Evolutionary conservation across 2,888 invertebrate genomes (phyloP).

Genomic region (Polylopha cassiicola): DNA sequence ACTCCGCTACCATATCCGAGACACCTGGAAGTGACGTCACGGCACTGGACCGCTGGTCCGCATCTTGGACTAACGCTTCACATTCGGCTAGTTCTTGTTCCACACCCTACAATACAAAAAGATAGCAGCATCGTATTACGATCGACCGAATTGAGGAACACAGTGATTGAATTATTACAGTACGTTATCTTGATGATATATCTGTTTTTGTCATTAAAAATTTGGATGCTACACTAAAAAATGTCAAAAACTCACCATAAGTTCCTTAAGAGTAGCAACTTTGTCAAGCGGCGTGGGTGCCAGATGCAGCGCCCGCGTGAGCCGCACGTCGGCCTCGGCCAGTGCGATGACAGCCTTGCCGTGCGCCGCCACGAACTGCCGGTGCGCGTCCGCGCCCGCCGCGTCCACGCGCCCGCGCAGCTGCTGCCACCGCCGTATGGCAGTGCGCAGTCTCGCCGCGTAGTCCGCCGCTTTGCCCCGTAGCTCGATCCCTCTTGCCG

Average conservation of each 20-base stretch:
- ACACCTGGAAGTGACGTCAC: conserved; percentile 45
- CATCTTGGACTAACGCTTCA: conserved; percentile 51
- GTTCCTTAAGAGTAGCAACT: conserved; percentile 56
- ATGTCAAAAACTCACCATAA: conserved; percentile 58
- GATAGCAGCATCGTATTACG: too few species aligned
- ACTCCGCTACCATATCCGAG: conserved; percentile 58
- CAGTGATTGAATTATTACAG: too few species aligned
- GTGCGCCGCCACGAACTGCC: conserved; percentile 84
- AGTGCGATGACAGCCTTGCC: conserved; percentile 83
- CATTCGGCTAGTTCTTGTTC: conserved; percentile 60
- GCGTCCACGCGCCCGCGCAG: conserved; percentile 78
- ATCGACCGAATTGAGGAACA: too few species aligned
- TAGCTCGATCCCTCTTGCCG: conserved; percentile 80
- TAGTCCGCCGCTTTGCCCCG: conserved; percentile 82
- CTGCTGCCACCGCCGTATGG: conserved; percentile 81
- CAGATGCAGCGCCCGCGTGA: conserved; percentile 83
- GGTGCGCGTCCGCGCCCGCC: conserved; percentile 78
- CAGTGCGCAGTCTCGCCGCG: conserved; percentile 79
- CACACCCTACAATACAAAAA: conserved; percentile 41
- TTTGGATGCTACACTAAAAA: too few species aligned
- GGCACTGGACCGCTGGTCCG: conserved; percentile 51
- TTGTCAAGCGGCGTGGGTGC: conserved; percentile 65
- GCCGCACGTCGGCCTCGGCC: conserved; percentile 82
- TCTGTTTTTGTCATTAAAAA: too few species aligned
- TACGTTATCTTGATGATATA: too few species aligned